Evolutionary conservation across 2,888 invertebrate species (phyloP), one percentile per base, ranked within the genome.

Genomic region (Andrena hattorfiana): DNA sequence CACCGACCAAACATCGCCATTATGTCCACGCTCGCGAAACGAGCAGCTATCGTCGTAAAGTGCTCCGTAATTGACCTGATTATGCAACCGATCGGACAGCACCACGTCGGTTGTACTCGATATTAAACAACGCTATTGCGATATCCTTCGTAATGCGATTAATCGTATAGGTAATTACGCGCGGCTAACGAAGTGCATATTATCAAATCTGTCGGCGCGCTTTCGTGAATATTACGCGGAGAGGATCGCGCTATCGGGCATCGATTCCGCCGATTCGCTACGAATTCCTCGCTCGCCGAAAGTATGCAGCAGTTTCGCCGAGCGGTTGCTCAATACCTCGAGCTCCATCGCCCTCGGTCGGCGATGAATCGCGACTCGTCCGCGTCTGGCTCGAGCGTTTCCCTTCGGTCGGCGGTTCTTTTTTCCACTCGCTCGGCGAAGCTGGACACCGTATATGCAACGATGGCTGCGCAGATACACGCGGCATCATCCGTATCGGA

Each of bases 381-480:
- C 48, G 7, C 16, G 30, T 23, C 16, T 64, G 10, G 20, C 54
- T 16, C 26, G 23, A 35, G n/a, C 51, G 48, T 74, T 73, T 68
- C 62, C 70, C 66, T 23, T 60, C 32, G 51, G 26, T 30, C 30
- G 51, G 32, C 32, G 63, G 20, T 54, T 68, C 74, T 83, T 84
- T 10, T 68, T 80, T 60, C 56, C 48, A 20, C 35, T 66, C 42
- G 59, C 60, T 60, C 30, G 78, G 79, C 76, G 72, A 77, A 75
- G 51, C 60, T 60, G 60, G 84, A 77, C 74, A 80, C 63, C 67
- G 81, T 56, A 13, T 79, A 79, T 62, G 73, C 32, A 82, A 75
- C 82, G 81, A 80, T 82, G 67, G 68, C 75, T 54, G 63, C 51
- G 75, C 59, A 77, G 72, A 82, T 80, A 70, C 62, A 78, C 72